These are phyloP conservation scores for Petrophora chlorosata DNA, from an alignment of 2,888 invertebrate species.

Conservation along the genomic window DNA sequence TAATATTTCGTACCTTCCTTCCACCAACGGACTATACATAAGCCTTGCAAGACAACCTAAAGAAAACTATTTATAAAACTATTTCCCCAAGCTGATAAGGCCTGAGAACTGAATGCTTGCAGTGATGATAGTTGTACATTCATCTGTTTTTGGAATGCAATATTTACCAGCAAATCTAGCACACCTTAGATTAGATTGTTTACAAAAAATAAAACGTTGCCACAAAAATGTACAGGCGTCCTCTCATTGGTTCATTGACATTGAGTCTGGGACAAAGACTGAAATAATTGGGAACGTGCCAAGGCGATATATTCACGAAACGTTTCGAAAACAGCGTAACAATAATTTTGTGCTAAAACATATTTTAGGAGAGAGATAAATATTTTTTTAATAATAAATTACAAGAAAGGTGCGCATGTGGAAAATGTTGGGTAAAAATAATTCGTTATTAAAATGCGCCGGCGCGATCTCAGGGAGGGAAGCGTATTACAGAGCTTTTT, in stretches of 20 bases:
- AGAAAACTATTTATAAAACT: too few relatives aligned
- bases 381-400: conserved; percentile 16
- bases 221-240: conserved; percentile 37
- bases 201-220: too few relatives aligned
- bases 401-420: conserved; percentile 4
- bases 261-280: conserved; percentile 63
- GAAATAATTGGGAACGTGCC: conserved; percentile 63
- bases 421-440: neutral
- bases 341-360: conserved; percentile 22
- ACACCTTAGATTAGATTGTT: too few relatives aligned
- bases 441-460: neutral
- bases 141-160: too few relatives aligned
- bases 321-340: conserved; percentile 48
- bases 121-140: too few relatives aligned
- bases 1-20: too few relatives aligned
- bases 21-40: too few relatives aligned
- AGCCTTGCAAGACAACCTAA: too few relatives aligned
- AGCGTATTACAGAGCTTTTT: too few relatives aligned
- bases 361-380: conserved; percentile 17
- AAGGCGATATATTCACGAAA: conserved; percentile 59
- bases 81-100: too few relatives aligned
- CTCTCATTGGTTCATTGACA: conserved; percentile 65
- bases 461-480: neutral
- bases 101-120: too few relatives aligned
- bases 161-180: too few relatives aligned